Conservation (phyloP, 2,797 vertebrate species). For the Petrocephalus sullivani region DNA sequence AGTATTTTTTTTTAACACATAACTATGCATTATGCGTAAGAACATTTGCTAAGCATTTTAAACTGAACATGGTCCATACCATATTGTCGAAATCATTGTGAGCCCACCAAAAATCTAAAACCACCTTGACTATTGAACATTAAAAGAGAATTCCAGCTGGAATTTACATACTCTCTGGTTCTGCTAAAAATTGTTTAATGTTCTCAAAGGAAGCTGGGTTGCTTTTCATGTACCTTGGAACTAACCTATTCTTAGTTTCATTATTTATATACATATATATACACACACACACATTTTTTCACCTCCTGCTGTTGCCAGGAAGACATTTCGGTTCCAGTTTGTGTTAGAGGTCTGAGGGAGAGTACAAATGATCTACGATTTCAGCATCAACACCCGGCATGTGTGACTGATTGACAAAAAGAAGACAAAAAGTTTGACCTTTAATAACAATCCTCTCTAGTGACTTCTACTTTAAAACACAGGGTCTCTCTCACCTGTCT, state of each 20-base stretch:
- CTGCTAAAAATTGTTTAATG: not conserved
- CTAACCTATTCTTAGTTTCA: not conserved
- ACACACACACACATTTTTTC: not conserved
- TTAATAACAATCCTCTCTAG: not conserved
- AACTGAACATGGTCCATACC: not conserved
- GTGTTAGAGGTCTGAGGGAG: not conserved
- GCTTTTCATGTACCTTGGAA: not conserved
- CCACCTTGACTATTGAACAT: not conserved
- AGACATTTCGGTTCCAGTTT: not conserved
- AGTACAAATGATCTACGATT: not conserved
- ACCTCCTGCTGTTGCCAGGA: not conserved
- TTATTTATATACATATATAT: too few species aligned
- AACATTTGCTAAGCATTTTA: not conserved
- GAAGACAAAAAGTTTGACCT: not conserved
- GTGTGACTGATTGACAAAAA: not conserved
- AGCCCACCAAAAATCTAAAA: not conserved
- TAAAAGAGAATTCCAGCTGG: not conserved
- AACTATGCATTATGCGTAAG: not conserved
- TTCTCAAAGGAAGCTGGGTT: not conserved
- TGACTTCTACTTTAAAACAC: not conserved
- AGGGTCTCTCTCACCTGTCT: not conserved
- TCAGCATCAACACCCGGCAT: not conserved
- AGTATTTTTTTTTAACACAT: not conserved
- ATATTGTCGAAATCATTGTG: slow-evolving; percentile 3
- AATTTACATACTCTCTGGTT: not conserved